phyloP scores from a whole-genome alignment of 2,113 vertebrate species.

The Pelecanoides urinatrix region DNA sequence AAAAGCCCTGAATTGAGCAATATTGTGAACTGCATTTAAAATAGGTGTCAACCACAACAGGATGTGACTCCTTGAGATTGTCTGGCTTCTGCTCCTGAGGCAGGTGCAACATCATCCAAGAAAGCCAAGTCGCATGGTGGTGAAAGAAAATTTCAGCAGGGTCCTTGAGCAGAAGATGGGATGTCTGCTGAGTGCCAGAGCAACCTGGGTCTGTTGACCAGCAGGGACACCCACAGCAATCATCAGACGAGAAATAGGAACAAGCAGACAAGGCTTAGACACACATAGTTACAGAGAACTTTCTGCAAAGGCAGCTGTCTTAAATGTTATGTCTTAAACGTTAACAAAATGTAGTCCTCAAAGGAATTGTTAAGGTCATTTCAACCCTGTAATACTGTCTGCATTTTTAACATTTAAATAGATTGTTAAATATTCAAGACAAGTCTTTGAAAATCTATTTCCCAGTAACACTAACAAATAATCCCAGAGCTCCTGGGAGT shows the following conservation, averaged over 20 bases:
- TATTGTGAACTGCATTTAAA: neutral
- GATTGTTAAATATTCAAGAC: constrained; percentile 35
- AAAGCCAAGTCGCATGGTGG: neutral
- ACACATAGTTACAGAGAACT: neutral
- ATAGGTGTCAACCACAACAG: neutral
- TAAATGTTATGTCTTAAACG: neutral
- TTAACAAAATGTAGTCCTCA: constrained; percentile 9
- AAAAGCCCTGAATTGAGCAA: neutral
- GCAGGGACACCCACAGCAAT: neutral
- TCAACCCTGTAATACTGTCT: neutral
- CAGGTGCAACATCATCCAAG: neutral
- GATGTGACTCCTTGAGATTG: neutral
- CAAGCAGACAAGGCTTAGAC: neutral
- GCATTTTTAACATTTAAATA: constrained; percentile 32
- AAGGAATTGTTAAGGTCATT: constrained; percentile 4
- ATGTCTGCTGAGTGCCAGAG: neutral
- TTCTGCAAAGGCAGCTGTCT: neutral
- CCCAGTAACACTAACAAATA: constrained; percentile 11
- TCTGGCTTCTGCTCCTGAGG: neutral
- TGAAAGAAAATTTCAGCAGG: neutral
- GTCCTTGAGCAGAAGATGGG: neutral
- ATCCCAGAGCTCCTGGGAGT: neutral
- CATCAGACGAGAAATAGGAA: neutral
- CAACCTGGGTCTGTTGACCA: neutral
- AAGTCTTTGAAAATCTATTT: constrained; percentile 35